Evolutionary conservation across 2,797 vertebrate species (phyloP).

Genomic region (Alca torda): DNA sequence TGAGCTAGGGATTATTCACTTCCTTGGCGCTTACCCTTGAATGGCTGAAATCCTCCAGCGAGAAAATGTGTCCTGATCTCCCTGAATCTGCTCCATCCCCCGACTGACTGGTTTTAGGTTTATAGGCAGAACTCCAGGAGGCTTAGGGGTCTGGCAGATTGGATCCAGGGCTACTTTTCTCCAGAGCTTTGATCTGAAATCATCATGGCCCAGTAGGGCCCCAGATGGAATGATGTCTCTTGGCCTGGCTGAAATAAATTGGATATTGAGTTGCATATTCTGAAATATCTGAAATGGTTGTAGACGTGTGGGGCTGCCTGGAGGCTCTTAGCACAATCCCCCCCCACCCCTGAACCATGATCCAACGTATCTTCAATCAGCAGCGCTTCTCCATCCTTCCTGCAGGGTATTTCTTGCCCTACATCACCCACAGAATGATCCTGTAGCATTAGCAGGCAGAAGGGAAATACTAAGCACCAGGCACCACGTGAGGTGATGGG

Average conservation of each 20-base stretch:
- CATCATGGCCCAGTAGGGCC: background rate
- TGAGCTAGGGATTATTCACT: background rate
- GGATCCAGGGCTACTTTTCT: background rate
- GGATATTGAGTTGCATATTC: background rate
- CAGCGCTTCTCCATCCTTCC: background rate
- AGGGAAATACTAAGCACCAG: background rate
- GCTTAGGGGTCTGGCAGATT: background rate
- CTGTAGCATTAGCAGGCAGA: background rate
- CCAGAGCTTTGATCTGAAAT: background rate
- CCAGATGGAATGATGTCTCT: background rate
- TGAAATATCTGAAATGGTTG: background rate
- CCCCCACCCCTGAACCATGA: background rate
- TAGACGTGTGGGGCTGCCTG: background rate
- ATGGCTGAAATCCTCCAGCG: background rate
- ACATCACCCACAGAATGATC: background rate
- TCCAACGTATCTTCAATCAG: background rate
- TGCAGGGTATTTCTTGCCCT: background rate
- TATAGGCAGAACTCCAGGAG: background rate
- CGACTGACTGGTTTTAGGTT: background rate
- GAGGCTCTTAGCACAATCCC: fast-evolving
- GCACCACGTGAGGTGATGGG: fast-evolving
- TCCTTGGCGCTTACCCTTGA: fast-evolving
- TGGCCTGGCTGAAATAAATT: background rate
- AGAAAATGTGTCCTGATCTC: background rate
- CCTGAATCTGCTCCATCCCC: background rate